Evolutionary conservation across 2,113 vertebrate species (phyloP).

Genomic region (Pyxicephalus adspersus): DNA sequence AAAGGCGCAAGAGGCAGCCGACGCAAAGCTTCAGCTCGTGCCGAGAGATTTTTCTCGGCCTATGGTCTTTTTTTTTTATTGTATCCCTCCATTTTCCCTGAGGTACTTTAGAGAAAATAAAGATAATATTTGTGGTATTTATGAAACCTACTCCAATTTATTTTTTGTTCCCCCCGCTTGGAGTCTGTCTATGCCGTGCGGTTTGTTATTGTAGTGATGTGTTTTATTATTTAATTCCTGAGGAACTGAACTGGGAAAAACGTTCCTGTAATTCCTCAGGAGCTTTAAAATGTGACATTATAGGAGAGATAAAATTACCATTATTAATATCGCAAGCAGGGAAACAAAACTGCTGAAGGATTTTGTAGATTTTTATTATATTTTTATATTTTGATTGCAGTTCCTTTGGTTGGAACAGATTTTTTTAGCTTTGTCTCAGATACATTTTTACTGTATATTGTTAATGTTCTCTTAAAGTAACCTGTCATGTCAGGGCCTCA

Average conservation of each 20-base stretch:
- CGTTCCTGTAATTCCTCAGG: conserved; percentile 9
- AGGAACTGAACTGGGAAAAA: background rate
- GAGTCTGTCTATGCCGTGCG: conserved; percentile 10
- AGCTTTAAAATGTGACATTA: conserved; percentile 2
- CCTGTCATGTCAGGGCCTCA: too few relatives aligned
- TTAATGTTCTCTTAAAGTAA: too few relatives aligned
- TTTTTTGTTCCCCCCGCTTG: background rate
- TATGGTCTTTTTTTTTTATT: background rate
- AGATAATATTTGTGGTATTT: conserved; percentile 29
- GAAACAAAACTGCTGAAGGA: background rate
- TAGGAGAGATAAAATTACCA: background rate
- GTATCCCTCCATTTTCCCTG: background rate
- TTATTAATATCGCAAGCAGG: conserved; percentile 5
- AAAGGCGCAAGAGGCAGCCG: background rate
- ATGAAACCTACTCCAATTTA: conserved; percentile 21
- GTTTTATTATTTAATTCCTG: background rate
- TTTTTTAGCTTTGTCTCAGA: too few relatives aligned
- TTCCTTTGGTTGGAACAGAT: too few relatives aligned
- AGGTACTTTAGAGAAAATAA: conserved; percentile 31
- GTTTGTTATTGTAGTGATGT: background rate
- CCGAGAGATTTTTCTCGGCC: background rate
- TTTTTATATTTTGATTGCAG: too few relatives aligned
- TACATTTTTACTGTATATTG: too few relatives aligned
- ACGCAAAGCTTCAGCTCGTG: too few relatives aligned
- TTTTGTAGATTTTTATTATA: too few relatives aligned